Evolutionary conservation across 1,140 invertebrate genomes (phyloP).

Genomic region (Microplitis mediator): DNA sequence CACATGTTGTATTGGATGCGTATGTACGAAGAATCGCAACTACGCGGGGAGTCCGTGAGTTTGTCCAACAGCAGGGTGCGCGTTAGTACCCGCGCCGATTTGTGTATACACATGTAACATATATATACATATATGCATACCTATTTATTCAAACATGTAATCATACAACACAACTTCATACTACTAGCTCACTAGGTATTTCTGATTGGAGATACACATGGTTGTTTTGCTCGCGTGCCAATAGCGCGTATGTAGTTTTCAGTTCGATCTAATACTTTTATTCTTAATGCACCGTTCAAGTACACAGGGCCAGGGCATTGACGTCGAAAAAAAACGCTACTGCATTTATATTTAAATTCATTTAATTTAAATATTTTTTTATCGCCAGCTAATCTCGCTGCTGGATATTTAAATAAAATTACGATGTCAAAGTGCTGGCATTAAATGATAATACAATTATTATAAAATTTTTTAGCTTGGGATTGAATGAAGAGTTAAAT

Average conservation of each 20-base stretch:
- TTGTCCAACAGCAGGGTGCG: not conserved
- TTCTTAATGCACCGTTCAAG: too few relatives aligned
- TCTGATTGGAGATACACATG: not conserved
- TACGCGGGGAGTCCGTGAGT: not conserved
- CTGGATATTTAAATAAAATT: not conserved
- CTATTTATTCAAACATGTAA: too few relatives aligned
- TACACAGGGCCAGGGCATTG: too few relatives aligned
- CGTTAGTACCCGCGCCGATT: not conserved
- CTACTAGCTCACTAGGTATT: too few relatives aligned
- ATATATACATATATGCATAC: too few relatives aligned
- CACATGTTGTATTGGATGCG: conserved; percentile 10
- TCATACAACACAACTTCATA: too few relatives aligned
- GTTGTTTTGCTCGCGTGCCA: not conserved
- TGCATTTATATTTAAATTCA: too few relatives aligned
- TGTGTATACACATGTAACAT: not conserved
- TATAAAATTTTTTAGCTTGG: not conserved
- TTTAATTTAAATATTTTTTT: too few relatives aligned
- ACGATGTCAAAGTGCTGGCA: not conserved
- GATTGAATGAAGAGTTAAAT: not conserved
- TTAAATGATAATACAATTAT: not conserved
- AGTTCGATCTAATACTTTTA: not conserved
- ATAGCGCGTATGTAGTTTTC: not conserved
- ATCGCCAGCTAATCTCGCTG: too few relatives aligned
- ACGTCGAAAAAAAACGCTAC: too few relatives aligned
- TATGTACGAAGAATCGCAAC: not conserved